Conservation (phyloP, 2,113 vertebrate genomes). For the Phocoena sinus region DNA sequence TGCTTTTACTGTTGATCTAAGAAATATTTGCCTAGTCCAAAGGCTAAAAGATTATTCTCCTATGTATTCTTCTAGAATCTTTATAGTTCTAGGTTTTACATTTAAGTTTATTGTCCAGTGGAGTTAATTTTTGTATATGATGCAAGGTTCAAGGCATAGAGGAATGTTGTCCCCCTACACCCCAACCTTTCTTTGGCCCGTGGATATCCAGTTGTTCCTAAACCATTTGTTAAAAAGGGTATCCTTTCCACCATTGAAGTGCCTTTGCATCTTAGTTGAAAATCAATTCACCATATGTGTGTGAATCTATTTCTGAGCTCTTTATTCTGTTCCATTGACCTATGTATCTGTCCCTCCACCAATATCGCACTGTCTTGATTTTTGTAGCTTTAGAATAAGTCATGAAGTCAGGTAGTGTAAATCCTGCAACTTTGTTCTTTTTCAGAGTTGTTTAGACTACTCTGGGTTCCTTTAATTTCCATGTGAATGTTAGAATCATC, state of each 20-base stretch:
- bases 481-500: neutral
- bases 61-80: neutral
- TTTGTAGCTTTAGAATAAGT: neutral
- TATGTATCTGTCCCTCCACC: neutral
- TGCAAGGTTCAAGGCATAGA: neutral
- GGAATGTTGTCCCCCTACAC: neutral
- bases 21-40: neutral
- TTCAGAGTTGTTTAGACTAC: neutral
- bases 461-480: conserved; percentile 24
- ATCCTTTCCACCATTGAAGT: neutral
- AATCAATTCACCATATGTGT: neutral
- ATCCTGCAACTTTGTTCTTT: neutral
- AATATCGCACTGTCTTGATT: neutral
- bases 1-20: neutral
- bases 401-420: neutral
- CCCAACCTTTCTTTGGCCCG: neutral
- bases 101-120: neutral
- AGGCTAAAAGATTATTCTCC: conserved; percentile 7
- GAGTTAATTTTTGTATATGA: neutral
- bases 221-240: neutral
- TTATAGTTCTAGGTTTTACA: neutral
- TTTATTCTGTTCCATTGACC: neutral
- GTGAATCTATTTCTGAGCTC: neutral
- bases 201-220: neutral
- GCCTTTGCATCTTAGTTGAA: neutral